Percentiles rank a stretch among this genome's conserved stretches.
Conservation (phyloP, 2,888 invertebrate genomes). For the Ophion ellenae region DNA sequence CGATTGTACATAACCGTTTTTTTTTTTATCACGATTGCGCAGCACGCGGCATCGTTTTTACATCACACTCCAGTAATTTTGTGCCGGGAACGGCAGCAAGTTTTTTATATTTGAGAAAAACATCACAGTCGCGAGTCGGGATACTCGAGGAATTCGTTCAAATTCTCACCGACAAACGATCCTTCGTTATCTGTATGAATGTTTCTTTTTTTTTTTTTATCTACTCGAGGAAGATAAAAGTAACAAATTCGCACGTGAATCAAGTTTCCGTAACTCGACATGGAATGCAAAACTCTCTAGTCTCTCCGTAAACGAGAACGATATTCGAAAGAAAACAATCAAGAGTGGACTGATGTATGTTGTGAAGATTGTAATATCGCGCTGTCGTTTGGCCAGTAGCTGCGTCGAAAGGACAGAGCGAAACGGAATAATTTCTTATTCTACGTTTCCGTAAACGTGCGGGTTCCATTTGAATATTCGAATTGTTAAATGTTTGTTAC, state of each 20-base stretch:
- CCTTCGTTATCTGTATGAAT: background rate
- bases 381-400: conserved; percentile 11
- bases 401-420: conserved; percentile 3
- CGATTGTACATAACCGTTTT: conserved; percentile 25
- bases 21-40: conserved; percentile 22
- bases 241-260: conserved; percentile 1
- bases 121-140: background rate
- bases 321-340: conserved; percentile 20
- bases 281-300: conserved; percentile 54
- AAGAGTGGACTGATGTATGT: conserved; percentile 17
- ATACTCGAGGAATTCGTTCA: background rate
- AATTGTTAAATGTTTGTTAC: conserved; percentile 58
- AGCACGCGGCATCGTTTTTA: conserved; percentile 15
- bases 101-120: conserved; percentile 12
- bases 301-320: conserved; percentile 45
- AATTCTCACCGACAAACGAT: background rate
- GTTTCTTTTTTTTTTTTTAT: background rate
- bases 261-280: conserved; percentile 8
- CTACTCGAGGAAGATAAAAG: background rate
- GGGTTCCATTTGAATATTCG: conserved; percentile 47
- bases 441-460: conserved; percentile 35
- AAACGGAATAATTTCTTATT: conserved; percentile 40
- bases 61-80: conserved; percentile 29
- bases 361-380: conserved; percentile 35
- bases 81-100: background rate